Evolutionary conservation across 2,113 vertebrate genomes (phyloP).

Genomic region (Oryzias melastigma): DNA sequence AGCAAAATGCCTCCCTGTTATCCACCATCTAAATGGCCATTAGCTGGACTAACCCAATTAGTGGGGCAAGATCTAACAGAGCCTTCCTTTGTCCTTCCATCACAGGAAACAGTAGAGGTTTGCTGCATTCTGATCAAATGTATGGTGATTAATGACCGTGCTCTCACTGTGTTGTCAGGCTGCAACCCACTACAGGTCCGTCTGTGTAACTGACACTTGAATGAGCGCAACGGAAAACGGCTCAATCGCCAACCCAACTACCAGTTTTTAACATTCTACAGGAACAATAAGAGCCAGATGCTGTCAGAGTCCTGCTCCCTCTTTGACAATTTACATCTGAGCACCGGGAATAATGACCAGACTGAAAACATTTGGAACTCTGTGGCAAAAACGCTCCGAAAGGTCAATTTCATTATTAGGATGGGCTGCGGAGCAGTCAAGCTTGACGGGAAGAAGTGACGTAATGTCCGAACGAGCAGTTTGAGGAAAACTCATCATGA

Average conservation of each 20-base stretch:
- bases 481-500: neutral
- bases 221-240: conserved; percentile 70
- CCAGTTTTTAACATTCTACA: conserved; percentile 46
- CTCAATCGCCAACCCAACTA: conserved; percentile 67
- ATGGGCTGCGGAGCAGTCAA: conserved; percentile 71
- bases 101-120: conserved; percentile 76
- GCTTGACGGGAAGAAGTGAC: conserved; percentile 68
- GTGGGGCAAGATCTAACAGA: conserved; percentile 74
- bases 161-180: conserved; percentile 67
- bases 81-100: conserved; percentile 72
- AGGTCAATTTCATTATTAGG: conserved; percentile 77
- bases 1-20: conserved; percentile 74
- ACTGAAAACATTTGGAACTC: conserved; percentile 74
- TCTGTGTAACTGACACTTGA: conserved; percentile 68
- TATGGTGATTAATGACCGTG: conserved; percentile 76
- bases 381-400: conserved; percentile 69
- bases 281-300: conserved; percentile 62
- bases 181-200: conserved; percentile 61
- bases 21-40: conserved; percentile 80
- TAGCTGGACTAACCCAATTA: conserved; percentile 79
- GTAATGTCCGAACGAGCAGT: conserved; percentile 59
- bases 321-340: conserved; percentile 68
- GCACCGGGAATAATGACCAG: conserved; percentile 69
- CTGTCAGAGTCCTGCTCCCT: conserved; percentile 52
- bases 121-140: conserved; percentile 77